Base-by-base conservation (phyloP, 1,140 invertebrate species). In the Drosophila teissieri region DNA sequence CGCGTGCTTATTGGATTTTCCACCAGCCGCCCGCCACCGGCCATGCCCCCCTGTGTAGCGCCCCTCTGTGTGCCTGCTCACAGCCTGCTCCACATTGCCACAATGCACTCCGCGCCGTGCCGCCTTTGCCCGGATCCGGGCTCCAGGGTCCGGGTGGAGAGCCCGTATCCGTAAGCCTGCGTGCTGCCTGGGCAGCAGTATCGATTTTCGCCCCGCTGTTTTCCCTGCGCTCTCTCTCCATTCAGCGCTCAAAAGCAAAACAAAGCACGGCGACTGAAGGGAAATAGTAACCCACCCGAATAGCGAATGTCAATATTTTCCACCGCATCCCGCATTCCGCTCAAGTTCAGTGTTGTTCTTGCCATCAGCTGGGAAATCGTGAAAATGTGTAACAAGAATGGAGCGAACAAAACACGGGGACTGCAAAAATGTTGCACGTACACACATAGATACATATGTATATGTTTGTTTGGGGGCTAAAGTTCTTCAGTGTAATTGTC, bases 1-100 rank as follows among this genome's bases (percentile, higher is more conserved):
- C 63, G 81, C 81, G 77, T 84, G 81, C 80, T 77, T 80, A 85
- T 88, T 85, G 82, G 83, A 72, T 88, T 88, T 86, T 61, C 34
- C 68, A 44, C 14, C 27, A 7, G 12, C 42, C 42, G 2, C 19
- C 36, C 10, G 14, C 19, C 36, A 17, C 11, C 3, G 22, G 14
- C 37, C 45, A 51, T 14, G 17, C 15, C 27, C 39, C 36, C 2
- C 36, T 3, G 15, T 46, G 10, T 3, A 2, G 14, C 15, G 22
- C 54, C 39, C 17, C 67, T 42, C 49, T 74, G 63, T 76, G 80
- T 53, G 24, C 31, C 76, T 76, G 75, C n/a, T n/a, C n/a, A n/a
- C n/a, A 62, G 45, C 51, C 75, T 86, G 79, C 65, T 73, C 69
- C 57, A 82, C 46, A 88, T 85, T 65, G 31, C 62, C 31, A 31